phyloP scores from a whole-genome alignment of 2,797 vertebrate genomes.

The Brotula barbata region DNA sequence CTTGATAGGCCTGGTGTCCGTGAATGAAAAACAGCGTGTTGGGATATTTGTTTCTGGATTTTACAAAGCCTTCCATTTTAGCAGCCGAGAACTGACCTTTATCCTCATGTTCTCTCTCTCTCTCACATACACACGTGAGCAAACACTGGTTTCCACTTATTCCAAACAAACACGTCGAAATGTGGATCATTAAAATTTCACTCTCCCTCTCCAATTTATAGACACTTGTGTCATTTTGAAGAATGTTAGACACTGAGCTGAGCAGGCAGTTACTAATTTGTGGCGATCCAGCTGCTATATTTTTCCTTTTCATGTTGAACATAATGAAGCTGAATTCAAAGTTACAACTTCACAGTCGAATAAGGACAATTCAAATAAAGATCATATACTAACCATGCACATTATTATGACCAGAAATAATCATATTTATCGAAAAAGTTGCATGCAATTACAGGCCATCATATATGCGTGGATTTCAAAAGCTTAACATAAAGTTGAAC shows the following conservation, averaged over 20 bases:
- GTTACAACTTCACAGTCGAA: slow-evolving; percentile 1
- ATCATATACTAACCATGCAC: no score
- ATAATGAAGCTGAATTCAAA: background rate
- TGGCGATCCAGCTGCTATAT: background rate
- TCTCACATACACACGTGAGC: slow-evolving; percentile 14
- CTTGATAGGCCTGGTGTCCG: slow-evolving; percentile 8
- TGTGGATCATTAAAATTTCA: background rate
- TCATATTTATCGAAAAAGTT: background rate
- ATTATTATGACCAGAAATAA: no score
- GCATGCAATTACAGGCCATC: background rate
- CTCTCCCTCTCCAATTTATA: background rate
- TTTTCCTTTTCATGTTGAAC: background rate
- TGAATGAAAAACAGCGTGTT: slow-evolving; percentile 19
- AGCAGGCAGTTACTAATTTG: background rate
- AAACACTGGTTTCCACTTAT: slow-evolving; percentile 1
- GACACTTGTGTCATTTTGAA: background rate
- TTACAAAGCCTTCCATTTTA: slow-evolving; percentile 1
- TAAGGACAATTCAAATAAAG: background rate
- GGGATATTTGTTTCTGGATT: background rate
- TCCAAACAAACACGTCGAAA: slow-evolving; percentile 3
- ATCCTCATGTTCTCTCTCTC: slow-evolving; percentile 20
- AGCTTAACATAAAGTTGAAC: background rate
- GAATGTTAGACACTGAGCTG: no score
- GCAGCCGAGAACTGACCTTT: slow-evolving; percentile 54
- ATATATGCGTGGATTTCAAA: background rate